Evolutionary conservation across 2,113 vertebrate species (phyloP).

Genomic region (Passerina amoena): DNA sequence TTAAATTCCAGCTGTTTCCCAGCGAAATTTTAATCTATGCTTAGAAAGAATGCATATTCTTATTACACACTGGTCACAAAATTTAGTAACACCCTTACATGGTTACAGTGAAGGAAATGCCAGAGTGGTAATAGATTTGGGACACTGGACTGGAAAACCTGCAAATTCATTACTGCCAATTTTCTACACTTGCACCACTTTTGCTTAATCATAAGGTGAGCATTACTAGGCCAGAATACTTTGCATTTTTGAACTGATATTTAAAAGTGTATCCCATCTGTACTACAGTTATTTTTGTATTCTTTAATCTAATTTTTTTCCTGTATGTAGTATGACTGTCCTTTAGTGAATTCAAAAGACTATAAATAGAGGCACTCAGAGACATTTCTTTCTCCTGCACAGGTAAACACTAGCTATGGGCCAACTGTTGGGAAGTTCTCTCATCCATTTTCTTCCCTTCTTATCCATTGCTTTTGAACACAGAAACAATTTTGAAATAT

Average conservation of each 20-base stretch:
- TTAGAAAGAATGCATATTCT: background rate
- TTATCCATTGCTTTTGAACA: background rate
- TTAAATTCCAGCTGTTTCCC: background rate
- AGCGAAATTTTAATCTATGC: background rate
- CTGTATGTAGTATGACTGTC: background rate
- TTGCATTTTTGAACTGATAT: background rate
- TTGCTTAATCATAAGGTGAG: background rate
- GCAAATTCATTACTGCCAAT: background rate
- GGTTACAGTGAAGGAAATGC: background rate
- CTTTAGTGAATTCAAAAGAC: background rate
- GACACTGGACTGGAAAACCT: background rate
- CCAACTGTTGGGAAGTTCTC: background rate
- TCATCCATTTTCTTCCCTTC: background rate
- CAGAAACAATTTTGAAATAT: background rate
- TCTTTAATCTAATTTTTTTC: background rate
- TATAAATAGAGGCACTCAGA: background rate
- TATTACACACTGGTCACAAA: background rate
- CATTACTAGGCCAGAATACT: background rate
- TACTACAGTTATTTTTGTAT: background rate
- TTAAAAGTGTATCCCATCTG: background rate
- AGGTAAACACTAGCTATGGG: background rate
- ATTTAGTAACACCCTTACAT: background rate
- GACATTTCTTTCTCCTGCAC: background rate
- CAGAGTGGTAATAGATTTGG: background rate
- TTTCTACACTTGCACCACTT: background rate